Evolutionary conservation across 37 sponge, comb jelly and placozoan genomes (phyloP), one percentile per base, ranked within the genome.

Genomic region (Aplysina aerophoba): DNA sequence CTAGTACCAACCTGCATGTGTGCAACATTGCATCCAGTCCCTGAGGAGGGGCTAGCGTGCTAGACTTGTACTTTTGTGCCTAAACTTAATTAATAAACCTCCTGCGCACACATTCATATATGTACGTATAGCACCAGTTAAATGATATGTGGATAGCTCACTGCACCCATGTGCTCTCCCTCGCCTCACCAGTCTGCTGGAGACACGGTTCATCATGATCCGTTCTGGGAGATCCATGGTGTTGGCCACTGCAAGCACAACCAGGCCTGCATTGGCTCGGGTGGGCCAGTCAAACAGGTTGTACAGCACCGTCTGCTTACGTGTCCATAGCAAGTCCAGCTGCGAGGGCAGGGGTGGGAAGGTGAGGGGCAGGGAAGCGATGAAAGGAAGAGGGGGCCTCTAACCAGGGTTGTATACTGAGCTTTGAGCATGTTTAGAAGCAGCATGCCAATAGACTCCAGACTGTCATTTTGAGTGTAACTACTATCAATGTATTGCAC

Each of bases 201-300:
- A 68, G 4, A 96, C 92, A 77, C 88, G 84, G 74, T 88, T 89
- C 80, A 87, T 93, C 92, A 98, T 88, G 62, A 91, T 74, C 67
- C 94, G 87, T 86, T 98, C 99, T 17, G 97, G 99, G 0, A 98
- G 86, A 75, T 98, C 99, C 99, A 98, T 98, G 25, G 99, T 98
- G 73, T 98, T 98, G 79, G 99, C 97, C 16, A 98, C 89, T 8
- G 99, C 99, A 31, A 98, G 83, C 13, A 98, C 91, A 20, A 96
- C 86, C 71, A 98, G 91, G 56, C 73, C 74, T 30, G 93, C 77
- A 33, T 91, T 59, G 21, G 80, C 83, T 63, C 86, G 37, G 61
- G 83, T 89, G 14, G 97, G 95, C 99, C 99, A 98, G 77, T 96
- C 97, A 90, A 98, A 98, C 80, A 98, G 85, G 73, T 93, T 89